Percentiles rank a stretch among this genome's conserved stretches.
Conservation (phyloP, 2,888 invertebrate genomes). For the Stenodema calcarata region DNA sequence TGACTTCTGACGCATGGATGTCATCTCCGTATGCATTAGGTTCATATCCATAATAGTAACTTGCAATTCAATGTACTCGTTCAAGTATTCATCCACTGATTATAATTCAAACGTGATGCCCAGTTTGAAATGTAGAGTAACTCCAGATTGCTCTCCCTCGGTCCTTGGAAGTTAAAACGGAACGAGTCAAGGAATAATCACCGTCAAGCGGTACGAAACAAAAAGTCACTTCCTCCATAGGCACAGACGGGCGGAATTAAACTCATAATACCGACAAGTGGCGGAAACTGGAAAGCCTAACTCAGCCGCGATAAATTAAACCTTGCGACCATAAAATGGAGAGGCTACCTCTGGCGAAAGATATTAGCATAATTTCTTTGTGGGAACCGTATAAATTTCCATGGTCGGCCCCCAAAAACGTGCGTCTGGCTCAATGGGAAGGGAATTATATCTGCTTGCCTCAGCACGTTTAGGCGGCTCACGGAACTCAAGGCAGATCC, state of each 20-base stretch:
- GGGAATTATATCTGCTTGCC: not conserved
- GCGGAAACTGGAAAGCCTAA: not conserved
- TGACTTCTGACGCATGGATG: no score
- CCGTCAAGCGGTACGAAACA: not conserved
- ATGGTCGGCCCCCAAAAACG: not conserved
- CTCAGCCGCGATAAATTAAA: slow-evolving; percentile 6
- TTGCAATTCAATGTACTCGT: no score
- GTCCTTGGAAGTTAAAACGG: not conserved
- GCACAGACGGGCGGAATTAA: not conserved
- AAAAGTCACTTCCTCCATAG: not conserved
- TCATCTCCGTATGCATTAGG: no score
- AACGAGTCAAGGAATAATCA: not conserved
- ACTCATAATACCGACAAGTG: not conserved
- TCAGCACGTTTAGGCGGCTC: not conserved
- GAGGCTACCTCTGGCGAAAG: not conserved
- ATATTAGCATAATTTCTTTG: slow-evolving; percentile 20
- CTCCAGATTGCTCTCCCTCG: no score
- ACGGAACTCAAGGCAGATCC: not conserved
- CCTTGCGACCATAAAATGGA: slow-evolving; percentile 18
- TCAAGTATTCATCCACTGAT: no score
- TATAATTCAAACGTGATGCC: no score
- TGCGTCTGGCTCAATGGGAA: not conserved
- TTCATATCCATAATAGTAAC: no score
- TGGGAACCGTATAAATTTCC: slow-evolving; percentile 10
- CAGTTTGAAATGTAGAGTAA: no score